Base-by-base conservation (phyloP, 30 jellyfish, hydroid and myxozoan species). In the Pelagia noctiluca region DNA sequence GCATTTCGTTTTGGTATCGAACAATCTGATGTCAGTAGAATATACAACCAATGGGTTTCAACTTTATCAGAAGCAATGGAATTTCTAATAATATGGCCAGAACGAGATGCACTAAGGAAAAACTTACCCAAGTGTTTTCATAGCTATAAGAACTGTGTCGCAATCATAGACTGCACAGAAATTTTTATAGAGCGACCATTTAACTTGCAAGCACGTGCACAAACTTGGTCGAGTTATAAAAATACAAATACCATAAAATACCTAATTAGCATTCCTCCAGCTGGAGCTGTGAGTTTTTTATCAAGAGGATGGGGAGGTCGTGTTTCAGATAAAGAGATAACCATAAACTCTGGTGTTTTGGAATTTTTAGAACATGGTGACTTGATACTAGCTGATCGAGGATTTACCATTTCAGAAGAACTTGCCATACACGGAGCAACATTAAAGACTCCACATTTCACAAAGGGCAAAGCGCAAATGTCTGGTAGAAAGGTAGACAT, bases 281-380 rank as follows among this genome's bases (percentile, higher is more conserved):
- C 90, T 1, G 95, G 97, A 23, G 96, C 89, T 37, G 90, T 89
- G 0, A 71, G 37, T 42, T 89, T 81, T 72, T 31, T 89, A 16
- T 89, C 97, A 0, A 16, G 42, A 16, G 97, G 95, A 16, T 89
- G 95, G 96, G 91, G 96, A 52, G 95, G 97, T 1, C 34, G 81
- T 13, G 91, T 60, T 2, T 73, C 96, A 5, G 92, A 82, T 67
- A 89, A 82, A 35, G 85, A 78, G 60, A 88, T 79, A 28, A 82
- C 84, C 30, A 72, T 52, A 13, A 37, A 82, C 13, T 71, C 77
- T 11, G 95, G 82, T 13, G 82, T 89, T 73, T 60, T 82, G 23
- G 84, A 89, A 23, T 7, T 3, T 8, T 19, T 89, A 18, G 35
- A 36, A 50, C 32, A 74, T 64, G 97, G 92, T 0, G 96, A 89